Conservation (phyloP, 2,797 vertebrate species). For the Rhinatrema bivittatum region DNA sequence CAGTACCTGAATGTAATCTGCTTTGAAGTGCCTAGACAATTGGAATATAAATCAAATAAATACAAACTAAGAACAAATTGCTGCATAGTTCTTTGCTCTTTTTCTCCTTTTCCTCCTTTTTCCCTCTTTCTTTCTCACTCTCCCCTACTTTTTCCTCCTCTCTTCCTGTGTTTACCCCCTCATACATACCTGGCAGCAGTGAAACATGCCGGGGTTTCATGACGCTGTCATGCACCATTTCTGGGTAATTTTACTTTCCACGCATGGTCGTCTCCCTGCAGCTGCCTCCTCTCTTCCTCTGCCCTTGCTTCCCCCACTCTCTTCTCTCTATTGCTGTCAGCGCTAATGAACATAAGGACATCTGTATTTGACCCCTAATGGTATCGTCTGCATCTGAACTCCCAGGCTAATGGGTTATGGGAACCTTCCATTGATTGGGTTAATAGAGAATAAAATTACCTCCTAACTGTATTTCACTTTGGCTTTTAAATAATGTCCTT, state of each 20-base stretch:
- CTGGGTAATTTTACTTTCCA: conserved; percentile 10
- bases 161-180: too few species aligned
- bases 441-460: conserved; percentile 80
- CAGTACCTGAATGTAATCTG: too few species aligned
- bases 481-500: conserved; percentile 30
- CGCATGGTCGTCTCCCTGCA: too few species aligned
- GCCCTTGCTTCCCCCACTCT: not conserved
- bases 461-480: conserved; percentile 63
- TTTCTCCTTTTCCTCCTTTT: too few species aligned
- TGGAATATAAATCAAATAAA: too few species aligned
- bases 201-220: too few species aligned
- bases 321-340: conserved; percentile 30
- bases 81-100: too few species aligned
- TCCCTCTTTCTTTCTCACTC: too few species aligned
- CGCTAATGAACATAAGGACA: conserved; percentile 55
- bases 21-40: too few species aligned
- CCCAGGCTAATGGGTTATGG: conserved; percentile 64
- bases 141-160: too few species aligned
- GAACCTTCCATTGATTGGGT: conserved; percentile 75
- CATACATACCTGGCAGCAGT: too few species aligned
- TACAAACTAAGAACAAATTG: too few species aligned
- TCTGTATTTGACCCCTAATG: conserved; percentile 52
- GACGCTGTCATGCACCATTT: not conserved
- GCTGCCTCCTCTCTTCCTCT: not conserved
- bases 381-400: conserved; percentile 51